Base-by-base conservation (phyloP, 2,888 invertebrate species). In the Coelinius sp. region DNA sequence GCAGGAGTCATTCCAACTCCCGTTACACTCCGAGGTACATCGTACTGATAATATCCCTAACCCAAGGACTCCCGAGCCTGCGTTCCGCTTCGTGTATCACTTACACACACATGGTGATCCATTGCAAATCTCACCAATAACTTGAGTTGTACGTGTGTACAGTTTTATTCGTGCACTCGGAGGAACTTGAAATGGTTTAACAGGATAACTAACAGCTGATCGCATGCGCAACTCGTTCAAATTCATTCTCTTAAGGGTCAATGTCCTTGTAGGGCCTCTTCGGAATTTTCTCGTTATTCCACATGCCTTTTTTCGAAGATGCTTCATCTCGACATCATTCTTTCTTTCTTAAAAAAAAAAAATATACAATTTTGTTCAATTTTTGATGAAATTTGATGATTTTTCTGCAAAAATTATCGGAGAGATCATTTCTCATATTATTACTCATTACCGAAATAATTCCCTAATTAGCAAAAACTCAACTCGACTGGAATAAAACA, bases 231-330 rank as follows among this genome's bases (percentile, higher is more conserved):
- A 68, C 70, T 65, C 73, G 72, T 70, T 72, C 77, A 81, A 81
- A 80, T 80, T 78, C 78, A 81, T 76, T 75, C 75, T 69, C 69
- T 25, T 49, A 10, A 63, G 71, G 76, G 73, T 76, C 76, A 76
- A 71, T 66, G 74, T 70, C 73, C 74, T 73, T 71, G 44, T 65
- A 46, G 24, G 31, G n/a, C 52, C 56, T 52, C 24, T 12, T 2
- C 3, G 41, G 12, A 24, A 10, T 24, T n/a, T 24, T n/a, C 46
- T 46, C 46, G 46, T 20, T 17, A 46, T 17, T 46, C 17, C n/a
- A n/a, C 17, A 14, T 20, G 46, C 4, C 20, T 46, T 46, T 46
- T 5, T 17, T 17, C n/a, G n/a, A n/a, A n/a, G n/a, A n/a, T n/a
- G n/a, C n/a, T n/a, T n/a, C n/a, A n/a, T n/a, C n/a, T n/a, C n/a